Base-by-base conservation (phyloP, 2,113 vertebrate genomes). In the Embiotoca jacksoni region DNA sequence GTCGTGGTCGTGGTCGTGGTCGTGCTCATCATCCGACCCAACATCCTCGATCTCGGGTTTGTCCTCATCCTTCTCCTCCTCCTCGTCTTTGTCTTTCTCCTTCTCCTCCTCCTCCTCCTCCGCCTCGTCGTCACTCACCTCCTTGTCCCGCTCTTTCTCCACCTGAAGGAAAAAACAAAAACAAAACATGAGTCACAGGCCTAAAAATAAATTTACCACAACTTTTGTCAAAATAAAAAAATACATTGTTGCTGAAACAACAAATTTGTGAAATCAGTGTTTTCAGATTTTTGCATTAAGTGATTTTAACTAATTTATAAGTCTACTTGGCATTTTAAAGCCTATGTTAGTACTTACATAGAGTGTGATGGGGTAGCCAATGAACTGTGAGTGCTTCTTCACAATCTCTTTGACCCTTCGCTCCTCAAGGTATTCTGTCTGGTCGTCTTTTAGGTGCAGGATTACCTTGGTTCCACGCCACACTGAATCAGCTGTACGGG, bases 101-200 rank as follows among this genome's bases (percentile, higher is more conserved):
- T 93, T 87, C 11, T 93, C 86, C 37, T 90, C 75, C 4, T 85
- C 81, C 6, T 80, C 82, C 92, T 94, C 93, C 49, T 97, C 96
- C 2, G 96, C 96, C 69, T 97, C 96, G 11, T 95, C 96, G 14
- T 98, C 98, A 46, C 89, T 99, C 96, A 98, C 96, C 79, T 98
- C 97, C 81, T 98, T 99, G 82, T 99, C 97, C 10, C 95, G 88
- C 71, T 98, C 96, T 60, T 98, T 98, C 93, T 99, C 97, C 83
- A 99, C 82, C 98, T 99, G 10, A 8, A 60, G 15, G 2, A 41
- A 62, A 1, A 57, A 39, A 5, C 2, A 23, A 15, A 50, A 50
- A 50, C 3, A 14, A 11, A 49, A 49, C 5, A 16, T 52, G n/a
- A 36, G 5, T 57, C 31, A 55, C 31, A 44, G 41, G 41, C 0